Evolutionary conservation across 2,113 vertebrate species (phyloP).

Genomic region (Oncorhynchus tshawytscha): DNA sequence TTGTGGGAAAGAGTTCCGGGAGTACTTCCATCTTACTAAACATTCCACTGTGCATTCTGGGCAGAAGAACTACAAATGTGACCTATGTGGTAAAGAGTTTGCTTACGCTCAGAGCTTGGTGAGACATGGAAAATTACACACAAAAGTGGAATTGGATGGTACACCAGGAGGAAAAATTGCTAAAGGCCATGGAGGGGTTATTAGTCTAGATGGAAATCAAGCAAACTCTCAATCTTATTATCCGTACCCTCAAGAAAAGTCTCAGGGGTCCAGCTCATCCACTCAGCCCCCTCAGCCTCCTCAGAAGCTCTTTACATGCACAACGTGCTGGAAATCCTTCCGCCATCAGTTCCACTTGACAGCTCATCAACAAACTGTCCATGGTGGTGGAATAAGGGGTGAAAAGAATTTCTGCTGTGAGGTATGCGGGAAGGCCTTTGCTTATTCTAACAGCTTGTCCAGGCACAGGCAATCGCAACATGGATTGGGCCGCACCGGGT

Average conservation of each 20-base stretch:
- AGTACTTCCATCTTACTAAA: constrained; percentile 79
- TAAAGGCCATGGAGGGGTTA: constrained; percentile 56
- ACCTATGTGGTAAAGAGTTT: constrained; percentile 77
- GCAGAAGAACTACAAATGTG: constrained; percentile 78
- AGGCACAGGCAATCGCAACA: constrained; percentile 89
- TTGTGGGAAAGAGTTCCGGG: constrained; percentile 77
- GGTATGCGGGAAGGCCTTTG: constrained; percentile 89
- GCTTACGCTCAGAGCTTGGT: constrained; percentile 79
- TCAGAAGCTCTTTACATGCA: constrained; percentile 76
- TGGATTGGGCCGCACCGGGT: constrained; percentile 63
- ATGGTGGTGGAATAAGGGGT: constrained; percentile 70
- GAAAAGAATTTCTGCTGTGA: constrained; percentile 88
- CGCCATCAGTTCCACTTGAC: constrained; percentile 91
- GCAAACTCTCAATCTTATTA: constrained; percentile 68
- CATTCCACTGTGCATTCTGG: constrained; percentile 76
- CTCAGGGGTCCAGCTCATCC: constrained; percentile 64
- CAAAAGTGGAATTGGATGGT: constrained; percentile 71
- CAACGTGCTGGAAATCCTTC: constrained; percentile 88
- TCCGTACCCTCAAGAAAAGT: constrained; percentile 74
- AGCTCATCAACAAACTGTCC: constrained; percentile 87
- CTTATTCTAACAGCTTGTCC: constrained; percentile 89
- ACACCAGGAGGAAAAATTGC: constrained; percentile 58
- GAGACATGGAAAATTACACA: constrained; percentile 75
- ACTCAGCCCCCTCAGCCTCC: constrained; percentile 51
- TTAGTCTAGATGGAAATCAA: constrained; percentile 54